These are phyloP conservation scores for Drosophila kohkoa DNA, from an alignment of 1,140 invertebrate genomes.

Conservation along the genomic window DNA sequence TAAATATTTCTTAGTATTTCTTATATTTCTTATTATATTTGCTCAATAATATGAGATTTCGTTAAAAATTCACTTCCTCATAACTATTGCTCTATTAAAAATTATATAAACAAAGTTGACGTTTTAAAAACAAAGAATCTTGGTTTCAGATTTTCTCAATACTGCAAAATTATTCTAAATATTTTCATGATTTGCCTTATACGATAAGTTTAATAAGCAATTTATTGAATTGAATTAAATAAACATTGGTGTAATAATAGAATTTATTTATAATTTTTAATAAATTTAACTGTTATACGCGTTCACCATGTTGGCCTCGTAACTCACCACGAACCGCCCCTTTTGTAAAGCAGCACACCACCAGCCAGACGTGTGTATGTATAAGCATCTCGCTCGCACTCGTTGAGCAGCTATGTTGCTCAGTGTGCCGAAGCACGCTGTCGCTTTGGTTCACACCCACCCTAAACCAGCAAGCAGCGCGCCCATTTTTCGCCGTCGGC, in stretches of 20 bases:
- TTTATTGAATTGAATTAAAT: too few species aligned
- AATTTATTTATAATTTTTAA: neutral
- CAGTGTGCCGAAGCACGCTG: constrained; percentile 1
- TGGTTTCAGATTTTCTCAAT: too few species aligned
- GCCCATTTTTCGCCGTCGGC: constrained; percentile 76
- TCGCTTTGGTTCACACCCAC: constrained; percentile 48
- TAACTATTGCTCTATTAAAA: too few species aligned
- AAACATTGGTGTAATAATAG: neutral
- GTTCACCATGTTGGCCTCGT: constrained; percentile 27
- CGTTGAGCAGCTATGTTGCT: neutral
- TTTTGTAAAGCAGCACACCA: constrained; percentile 23
- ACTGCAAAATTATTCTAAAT: too few species aligned
- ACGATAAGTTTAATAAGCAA: too few species aligned
- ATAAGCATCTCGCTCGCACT: constrained; percentile 39
- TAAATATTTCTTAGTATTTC: too few species aligned
- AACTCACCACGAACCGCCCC: constrained; percentile 51
- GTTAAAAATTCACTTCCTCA: too few species aligned
- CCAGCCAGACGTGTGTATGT: constrained; percentile 13
- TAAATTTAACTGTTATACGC: constrained; percentile 40
- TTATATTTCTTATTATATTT: too few species aligned
- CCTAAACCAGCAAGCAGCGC: constrained; percentile 40
- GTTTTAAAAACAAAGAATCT: too few species aligned
- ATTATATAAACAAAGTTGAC: too few species aligned
- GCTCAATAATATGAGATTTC: too few species aligned
- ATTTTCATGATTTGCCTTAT: too few species aligned